phyloP scores from a whole-genome alignment of 2,888 invertebrate genomes.

The Coleophora flavipennella region DNA sequence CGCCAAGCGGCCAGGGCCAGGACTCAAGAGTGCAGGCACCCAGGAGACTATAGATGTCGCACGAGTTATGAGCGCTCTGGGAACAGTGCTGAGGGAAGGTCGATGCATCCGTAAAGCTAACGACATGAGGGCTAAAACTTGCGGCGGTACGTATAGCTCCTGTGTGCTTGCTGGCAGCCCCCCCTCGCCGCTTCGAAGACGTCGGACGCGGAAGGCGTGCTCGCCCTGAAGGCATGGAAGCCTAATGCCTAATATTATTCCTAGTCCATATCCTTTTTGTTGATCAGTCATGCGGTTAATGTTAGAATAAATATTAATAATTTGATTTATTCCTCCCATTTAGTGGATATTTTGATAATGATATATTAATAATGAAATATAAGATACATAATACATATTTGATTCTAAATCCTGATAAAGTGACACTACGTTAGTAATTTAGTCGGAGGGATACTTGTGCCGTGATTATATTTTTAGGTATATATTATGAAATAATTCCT shows the following conservation, averaged over 20 bases:
- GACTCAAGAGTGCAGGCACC: neutral
- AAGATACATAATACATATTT: constrained; percentile 74
- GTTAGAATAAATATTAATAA: constrained; percentile 71
- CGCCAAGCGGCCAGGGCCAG: constrained; percentile 7
- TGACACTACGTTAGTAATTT: constrained; percentile 73
- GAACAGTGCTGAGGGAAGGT: too few species aligned
- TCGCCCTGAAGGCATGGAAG: constrained; percentile 51
- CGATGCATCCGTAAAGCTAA: too few species aligned
- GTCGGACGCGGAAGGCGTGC: constrained; percentile 18
- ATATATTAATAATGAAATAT: constrained; percentile 74
- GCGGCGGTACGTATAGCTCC: too few species aligned
- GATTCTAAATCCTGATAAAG: constrained; percentile 74
- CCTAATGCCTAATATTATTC: constrained; percentile 70
- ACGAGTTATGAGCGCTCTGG: too few species aligned
- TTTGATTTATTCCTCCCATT: constrained; percentile 74
- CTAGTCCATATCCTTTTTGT: constrained; percentile 74
- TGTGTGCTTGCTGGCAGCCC: too few species aligned
- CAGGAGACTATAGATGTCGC: too few species aligned
- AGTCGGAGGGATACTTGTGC: constrained; percentile 74
- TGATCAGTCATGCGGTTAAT: constrained; percentile 73
- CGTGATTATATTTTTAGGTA: constrained; percentile 74
- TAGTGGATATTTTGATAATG: constrained; percentile 74
- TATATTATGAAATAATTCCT: constrained; percentile 73
- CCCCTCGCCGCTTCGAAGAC: neutral
- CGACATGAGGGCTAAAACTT: too few species aligned